A percentile compares a stretch with the other conserved stretches of the same genome.
These are phyloP conservation scores for Bubalus kerabau DNA, from an alignment of 2,113 vertebrate genomes.

Conservation along the genomic window DNA sequence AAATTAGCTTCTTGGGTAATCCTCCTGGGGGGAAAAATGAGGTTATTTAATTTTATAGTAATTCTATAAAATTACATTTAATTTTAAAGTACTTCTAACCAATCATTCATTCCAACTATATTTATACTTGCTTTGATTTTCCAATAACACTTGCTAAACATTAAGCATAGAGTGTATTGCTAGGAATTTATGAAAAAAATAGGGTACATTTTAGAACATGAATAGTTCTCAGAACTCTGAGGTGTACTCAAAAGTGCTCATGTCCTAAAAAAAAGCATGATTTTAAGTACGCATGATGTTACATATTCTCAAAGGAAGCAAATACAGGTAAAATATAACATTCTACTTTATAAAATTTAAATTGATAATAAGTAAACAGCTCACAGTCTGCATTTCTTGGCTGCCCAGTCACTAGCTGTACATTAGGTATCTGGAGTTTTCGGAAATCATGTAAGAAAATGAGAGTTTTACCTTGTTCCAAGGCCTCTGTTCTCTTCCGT, in stretches of 20 bases:
- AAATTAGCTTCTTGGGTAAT: conserved; percentile 83
- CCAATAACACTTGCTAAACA: not conserved
- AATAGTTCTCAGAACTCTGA: not conserved
- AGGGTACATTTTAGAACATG: not conserved
- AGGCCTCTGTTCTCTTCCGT: conserved; percentile 87
- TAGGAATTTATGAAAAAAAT: not conserved
- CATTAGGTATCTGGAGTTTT: not conserved
- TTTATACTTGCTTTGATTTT: not conserved
- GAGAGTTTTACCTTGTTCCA: conserved; percentile 85
- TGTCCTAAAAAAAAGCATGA: not conserved
- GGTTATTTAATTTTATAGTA: not conserved
- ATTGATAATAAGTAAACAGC: not conserved
- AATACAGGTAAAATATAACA: not conserved
- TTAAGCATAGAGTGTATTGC: not conserved
- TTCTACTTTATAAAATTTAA: not conserved
- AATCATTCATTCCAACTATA: not conserved
- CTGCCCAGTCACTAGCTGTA: not conserved
- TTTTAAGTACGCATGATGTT: not conserved
- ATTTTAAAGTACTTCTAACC: not conserved
- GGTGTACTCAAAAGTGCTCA: not conserved
- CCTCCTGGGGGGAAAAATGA: conserved; percentile 65
- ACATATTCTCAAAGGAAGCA: not conserved
- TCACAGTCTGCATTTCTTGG: not conserved
- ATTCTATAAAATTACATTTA: not conserved
- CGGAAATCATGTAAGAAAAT: not conserved